Percentiles rank a stretch among this genome's conserved stretches.
These are phyloP conservation scores for Meteorus sp. DNA, from an alignment of 1,140 invertebrate species.

Conservation along the genomic window DNA sequence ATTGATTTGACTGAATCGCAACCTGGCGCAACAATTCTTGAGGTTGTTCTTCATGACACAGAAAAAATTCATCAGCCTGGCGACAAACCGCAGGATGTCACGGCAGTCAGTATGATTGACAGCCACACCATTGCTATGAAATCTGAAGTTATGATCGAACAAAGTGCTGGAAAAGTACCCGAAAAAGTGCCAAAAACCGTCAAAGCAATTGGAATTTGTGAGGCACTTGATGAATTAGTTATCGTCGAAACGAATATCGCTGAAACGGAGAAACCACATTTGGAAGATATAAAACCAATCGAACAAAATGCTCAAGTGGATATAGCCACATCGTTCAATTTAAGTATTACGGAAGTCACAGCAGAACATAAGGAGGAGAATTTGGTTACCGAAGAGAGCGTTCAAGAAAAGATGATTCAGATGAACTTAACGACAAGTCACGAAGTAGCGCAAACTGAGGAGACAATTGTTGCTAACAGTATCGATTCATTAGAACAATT, in stretches of 20 bases:
- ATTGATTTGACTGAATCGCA: conserved; percentile 58
- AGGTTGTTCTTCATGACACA: conserved; percentile 61
- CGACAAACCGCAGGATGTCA: conserved; percentile 45
- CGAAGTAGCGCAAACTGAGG: conserved; percentile 56
- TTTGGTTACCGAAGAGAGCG: conserved; percentile 39
- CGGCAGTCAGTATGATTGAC: conserved; percentile 53
- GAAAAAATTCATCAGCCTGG: conserved; percentile 56
- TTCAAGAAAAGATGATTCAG: conserved; percentile 45
- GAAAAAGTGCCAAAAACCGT: conserved; percentile 47
- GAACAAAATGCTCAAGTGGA: conserved; percentile 47
- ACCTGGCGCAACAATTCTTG: conserved; percentile 54
- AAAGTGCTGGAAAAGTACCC: conserved; percentile 51
- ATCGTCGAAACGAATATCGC: conserved; percentile 61
- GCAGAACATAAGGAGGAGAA: conserved; percentile 43
- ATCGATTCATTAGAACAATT: conserved; percentile 37
- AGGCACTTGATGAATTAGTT: conserved; percentile 61
- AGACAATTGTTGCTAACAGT: conserved; percentile 45
- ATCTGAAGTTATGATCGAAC: conserved; percentile 57
- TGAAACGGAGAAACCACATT: conserved; percentile 58
- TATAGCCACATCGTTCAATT: conserved; percentile 40
- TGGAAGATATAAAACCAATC: conserved; percentile 43
- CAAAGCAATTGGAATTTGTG: conserved; percentile 59
- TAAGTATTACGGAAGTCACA: conserved; percentile 43
- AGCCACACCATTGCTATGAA: conserved; percentile 58
- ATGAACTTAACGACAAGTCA: conserved; percentile 54